phyloP scores from a whole-genome alignment of 2,113 vertebrate genomes.

The Mormyrus iriodes region DNA sequence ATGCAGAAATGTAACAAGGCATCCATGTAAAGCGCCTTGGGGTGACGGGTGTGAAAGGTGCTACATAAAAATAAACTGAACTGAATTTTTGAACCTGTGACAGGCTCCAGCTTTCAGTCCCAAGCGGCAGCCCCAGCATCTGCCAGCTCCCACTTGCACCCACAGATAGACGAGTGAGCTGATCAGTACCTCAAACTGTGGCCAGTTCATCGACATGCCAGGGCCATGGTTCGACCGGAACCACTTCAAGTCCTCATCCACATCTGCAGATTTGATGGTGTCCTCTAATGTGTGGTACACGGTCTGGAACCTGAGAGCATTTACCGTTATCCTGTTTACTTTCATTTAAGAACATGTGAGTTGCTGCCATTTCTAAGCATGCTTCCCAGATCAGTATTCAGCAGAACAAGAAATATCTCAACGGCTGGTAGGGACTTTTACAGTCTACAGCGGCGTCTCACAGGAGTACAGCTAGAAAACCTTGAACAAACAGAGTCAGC shows the following conservation, averaged over 20 bases:
- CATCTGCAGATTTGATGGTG: conserved; percentile 74
- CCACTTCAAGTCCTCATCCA: conserved; percentile 86
- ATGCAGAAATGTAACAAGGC: neutral
- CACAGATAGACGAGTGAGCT: neutral
- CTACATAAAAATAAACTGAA: neutral
- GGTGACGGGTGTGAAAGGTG: neutral
- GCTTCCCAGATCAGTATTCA: neutral
- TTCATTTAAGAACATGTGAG: neutral
- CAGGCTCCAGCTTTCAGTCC: neutral
- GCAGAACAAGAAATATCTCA: neutral
- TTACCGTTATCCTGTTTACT: neutral
- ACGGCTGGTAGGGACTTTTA: neutral
- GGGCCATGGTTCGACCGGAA: conserved; percentile 85
- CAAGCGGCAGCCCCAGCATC: neutral
- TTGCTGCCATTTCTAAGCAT: neutral
- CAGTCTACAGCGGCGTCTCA: neutral
- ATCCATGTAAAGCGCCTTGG: neutral
- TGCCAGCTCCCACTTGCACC: neutral
- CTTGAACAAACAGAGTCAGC: neutral
- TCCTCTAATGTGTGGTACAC: conserved; percentile 86
- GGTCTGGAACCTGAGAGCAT: conserved; percentile 69
- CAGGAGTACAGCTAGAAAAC: neutral
- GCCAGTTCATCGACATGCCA: conserved; percentile 98
- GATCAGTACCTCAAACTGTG: conserved; percentile 85
- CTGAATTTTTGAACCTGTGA: neutral